phyloP scores from a whole-genome alignment of 2,888 invertebrate species.

The Thereva nobilitata region DNA sequence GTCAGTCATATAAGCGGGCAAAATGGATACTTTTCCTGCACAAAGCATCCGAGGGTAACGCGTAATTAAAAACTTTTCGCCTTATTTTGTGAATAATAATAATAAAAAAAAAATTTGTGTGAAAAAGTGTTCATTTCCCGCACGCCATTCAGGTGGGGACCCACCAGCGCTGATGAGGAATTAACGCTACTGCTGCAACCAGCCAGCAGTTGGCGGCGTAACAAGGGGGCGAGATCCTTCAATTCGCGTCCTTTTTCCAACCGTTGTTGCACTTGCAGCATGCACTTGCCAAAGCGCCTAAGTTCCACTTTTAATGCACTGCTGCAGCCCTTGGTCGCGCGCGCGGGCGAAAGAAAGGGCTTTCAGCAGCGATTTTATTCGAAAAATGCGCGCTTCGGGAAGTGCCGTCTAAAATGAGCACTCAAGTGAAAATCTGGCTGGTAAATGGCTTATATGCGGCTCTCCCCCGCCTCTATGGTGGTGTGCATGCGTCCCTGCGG shows the following conservation, averaged over 20 bases:
- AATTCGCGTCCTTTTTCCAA: conserved; percentile 30
- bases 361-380: too few relatives aligned
- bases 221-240: conserved; percentile 23
- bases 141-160: conserved; percentile 29
- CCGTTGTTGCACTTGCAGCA: conserved; percentile 24
- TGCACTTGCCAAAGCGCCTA: conserved; percentile 29
- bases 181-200: neutral
- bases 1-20: conserved; percentile 6
- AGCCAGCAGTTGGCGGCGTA: neutral
- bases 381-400: neutral
- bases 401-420: conserved; percentile 33
- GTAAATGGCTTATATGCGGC: conserved; percentile 37
- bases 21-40: conserved; percentile 37
- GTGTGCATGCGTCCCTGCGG: neutral
- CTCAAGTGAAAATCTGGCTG: conserved; percentile 34
- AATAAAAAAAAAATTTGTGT: neutral
- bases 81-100: conserved; percentile 30
- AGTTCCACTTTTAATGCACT: conserved; percentile 36
- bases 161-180: conserved; percentile 5
- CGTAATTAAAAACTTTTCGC: conserved; percentile 42
- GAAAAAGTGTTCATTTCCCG: conserved; percentile 29
- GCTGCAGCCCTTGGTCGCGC: conserved; percentile 29
- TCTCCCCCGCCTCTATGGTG: conserved; percentile 13
- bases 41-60: conserved; percentile 37
- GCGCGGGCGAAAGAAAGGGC: conserved; percentile 14